Evolutionary conservation across 2,113 vertebrate genomes (phyloP), one percentile per base, ranked within the genome.

Genomic region (Thamnaconus septentrionalis): DNA sequence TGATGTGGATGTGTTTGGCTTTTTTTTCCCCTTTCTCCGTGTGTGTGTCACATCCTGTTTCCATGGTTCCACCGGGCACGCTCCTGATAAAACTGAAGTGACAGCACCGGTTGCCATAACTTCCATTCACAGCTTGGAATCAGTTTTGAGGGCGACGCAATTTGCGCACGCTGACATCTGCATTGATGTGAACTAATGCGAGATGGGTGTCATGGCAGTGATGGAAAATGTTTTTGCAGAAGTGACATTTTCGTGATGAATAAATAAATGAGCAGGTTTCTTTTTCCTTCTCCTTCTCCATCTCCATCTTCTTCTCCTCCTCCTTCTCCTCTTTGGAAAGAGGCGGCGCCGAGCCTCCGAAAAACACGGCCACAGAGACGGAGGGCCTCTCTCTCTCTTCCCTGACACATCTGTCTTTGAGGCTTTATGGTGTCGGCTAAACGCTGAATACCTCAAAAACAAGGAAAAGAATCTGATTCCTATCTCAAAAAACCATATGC

Each of bases 161-260:
- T 85, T 87, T 85, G 81, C 80, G 78, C 81, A 78, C 73, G 64
- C 74, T 88, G 89, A 88, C 89, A 84, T 90, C 81, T 89, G 79
- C 85, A 82, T 82, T 88, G 82, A 85, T 79, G 85, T 89, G 88
- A 79, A 85, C 85, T 89, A 90, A 90, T 87, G 85, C 58, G 77
- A 88, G 78, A 78, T 82, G 80, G 86, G 85, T 83, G 85, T 80
- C 75, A 76, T 64, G 71, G 75, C 76, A 73, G 66, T 81, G 71
- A 81, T 76, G 77, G 77, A 72, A 85, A 72, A 79, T 58, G 61
- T 85, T 81, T 83, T 75, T 71, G 76, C 75, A 85, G 86, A 84
- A 78, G 64, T 86, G 80, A 79, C 75, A 64, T 81, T 80, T 82
- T 80, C 86, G 76, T 75, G 79, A 80, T 68, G 78, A 85, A 73